Conservation (phyloP, 2,113 vertebrate genomes). For the Colossoma macropomum region DNA sequence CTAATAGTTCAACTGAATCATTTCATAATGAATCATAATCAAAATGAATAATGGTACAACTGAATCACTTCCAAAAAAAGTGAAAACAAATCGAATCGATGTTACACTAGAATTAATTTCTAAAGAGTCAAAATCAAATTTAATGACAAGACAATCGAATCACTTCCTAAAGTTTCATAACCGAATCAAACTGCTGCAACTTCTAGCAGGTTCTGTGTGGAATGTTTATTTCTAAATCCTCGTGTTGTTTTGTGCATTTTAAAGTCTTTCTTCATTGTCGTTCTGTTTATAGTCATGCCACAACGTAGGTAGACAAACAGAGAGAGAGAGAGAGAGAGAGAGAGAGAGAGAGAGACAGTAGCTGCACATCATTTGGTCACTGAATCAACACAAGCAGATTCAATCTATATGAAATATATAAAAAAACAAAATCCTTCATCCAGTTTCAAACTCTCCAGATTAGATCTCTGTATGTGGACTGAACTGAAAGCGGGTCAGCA, state of each 20-base stretch:
- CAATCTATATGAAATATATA: constrained; percentile 15
- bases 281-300: constrained; percentile 28
- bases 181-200: no score
- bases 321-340: background rate
- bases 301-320: constrained; percentile 37
- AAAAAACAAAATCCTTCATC: background rate
- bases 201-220: background rate
- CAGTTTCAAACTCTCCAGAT: constrained; percentile 21
- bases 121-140: no score
- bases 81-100: no score
- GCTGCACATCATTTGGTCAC: constrained; percentile 40
- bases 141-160: no score
- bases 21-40: no score
- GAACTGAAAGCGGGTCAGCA: background rate
- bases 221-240: constrained; percentile 5
- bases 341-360: constrained; percentile 12
- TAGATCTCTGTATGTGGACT: background rate
- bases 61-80: no score
- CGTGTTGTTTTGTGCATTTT: constrained; percentile 9
- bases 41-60: no score
- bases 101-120: no score
- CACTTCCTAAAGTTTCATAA: no score
- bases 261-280: background rate
- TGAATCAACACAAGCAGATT: constrained; percentile 29
- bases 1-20: no score